Evolutionary conservation across 2,797 vertebrate genomes (phyloP), one percentile per base, ranked within the genome.

Genomic region (Notolepis coatsorum): DNA sequence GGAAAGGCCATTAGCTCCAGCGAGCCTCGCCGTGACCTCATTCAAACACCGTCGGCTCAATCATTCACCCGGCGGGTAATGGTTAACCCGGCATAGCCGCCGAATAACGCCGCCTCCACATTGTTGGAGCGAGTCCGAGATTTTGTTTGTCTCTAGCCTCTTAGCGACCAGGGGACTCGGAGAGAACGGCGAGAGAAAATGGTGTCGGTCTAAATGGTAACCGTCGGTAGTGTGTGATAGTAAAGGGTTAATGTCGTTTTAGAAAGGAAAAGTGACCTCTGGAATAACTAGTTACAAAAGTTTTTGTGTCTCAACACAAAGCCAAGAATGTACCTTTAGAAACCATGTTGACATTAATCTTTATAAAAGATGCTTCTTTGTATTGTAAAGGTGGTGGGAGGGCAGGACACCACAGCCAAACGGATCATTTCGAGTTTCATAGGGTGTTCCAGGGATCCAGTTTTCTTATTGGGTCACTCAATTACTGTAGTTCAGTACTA

Each of bases 11-110:
- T 63, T 41, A 47, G 8, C 28, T 43, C 9, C 3, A 9, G 53
- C 75, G 64, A 82, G 75, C 69, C 82, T 78, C 75, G 56, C 72
- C 71, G 60, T 90, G 83, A 87, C 84, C 79, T 87, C 55, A 77
- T 81, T 79, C 58, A 59, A 61, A 52, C 54, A 10, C 53, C 15
- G 48, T 12, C 48, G 49, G 73, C 10, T 82, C 37, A 92, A 90
- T 91, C 37, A 89, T 92, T 92, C 38, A 91, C 89, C 42, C 25
- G 25, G 6, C 1, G 38, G 79, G 23, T 41, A 91, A 92, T 89
- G 77, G 84, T 88, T 90, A 92, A 92, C 88, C 63, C n/a, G 1
- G n/a, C 38, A 30, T 62, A 46, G 60, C 53, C 13, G 3, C 42
- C 37, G 35, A 63, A 62, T 30, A 33, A 82, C 78, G 60, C 52